A percentile compares a stretch with the other conserved stretches of the same genome.
These are phyloP conservation scores for Drosophila robusta DNA, from an alignment of 2,888 invertebrate species.

Conservation along the genomic window DNA sequence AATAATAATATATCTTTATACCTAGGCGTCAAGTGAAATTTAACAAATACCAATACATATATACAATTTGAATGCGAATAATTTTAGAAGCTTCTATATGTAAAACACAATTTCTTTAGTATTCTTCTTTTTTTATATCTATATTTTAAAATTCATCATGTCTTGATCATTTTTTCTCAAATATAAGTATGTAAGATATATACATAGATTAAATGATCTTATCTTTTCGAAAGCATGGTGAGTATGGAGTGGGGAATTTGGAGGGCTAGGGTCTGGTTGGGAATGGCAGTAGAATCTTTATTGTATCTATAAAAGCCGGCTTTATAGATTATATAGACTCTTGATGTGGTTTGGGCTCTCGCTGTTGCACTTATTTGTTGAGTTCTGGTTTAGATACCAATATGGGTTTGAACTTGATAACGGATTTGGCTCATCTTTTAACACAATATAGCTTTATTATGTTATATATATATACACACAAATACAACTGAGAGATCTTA, in stretches of 20 bases:
- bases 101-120: slow-evolving; percentile 2
- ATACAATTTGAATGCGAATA: slow-evolving; percentile 14
- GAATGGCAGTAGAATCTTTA: neutral
- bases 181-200: slow-evolving; percentile 28
- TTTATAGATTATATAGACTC: neutral
- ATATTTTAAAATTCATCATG: slow-evolving; percentile 4
- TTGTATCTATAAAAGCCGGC: neutral
- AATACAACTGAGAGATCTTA: no score
- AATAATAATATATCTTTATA: neutral
- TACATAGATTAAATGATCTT: slow-evolving; percentile 13
- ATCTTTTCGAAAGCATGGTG: slow-evolving; percentile 20
- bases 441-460: neutral
- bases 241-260: slow-evolving; percentile 13
- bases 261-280: neutral
- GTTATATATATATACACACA: neutral
- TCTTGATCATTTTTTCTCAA: slow-evolving; percentile 15
- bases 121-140: slow-evolving; percentile 2
- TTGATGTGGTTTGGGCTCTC: neutral
- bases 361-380: neutral
- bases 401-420: no score
- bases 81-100: slow-evolving; percentile 14
- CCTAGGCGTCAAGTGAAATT: slow-evolving; percentile 9
- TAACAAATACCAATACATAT: slow-evolving; percentile 7
- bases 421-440: neutral
- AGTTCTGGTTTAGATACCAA: neutral